phyloP scores from a whole-genome alignment of 2,888 invertebrate species.

The Gisinianus flammeolus region DNA sequence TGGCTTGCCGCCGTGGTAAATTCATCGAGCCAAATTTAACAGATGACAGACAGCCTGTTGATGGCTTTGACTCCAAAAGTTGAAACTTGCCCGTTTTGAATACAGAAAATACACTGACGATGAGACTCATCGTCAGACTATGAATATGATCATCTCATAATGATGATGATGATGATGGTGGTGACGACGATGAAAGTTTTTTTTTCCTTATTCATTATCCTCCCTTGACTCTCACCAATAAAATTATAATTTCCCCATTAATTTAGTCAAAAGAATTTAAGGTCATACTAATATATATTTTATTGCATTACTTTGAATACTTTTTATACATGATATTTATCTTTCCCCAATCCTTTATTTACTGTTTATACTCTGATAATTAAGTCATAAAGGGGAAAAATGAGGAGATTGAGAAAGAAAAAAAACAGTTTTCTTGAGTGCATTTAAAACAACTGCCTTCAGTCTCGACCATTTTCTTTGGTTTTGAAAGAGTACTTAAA shows the following conservation, averaged over 20 bases:
- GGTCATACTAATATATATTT: background rate
- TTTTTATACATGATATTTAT: background rate
- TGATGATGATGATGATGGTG: too few relatives aligned
- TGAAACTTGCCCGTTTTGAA: background rate
- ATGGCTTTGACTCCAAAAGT: conserved; percentile 21
- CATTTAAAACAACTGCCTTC: background rate
- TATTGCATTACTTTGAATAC: background rate
- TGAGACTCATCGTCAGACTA: background rate
- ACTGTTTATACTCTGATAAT: background rate
- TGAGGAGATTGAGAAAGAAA: background rate
- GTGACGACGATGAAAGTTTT: background rate
- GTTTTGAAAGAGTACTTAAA: background rate
- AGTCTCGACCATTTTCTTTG: background rate
- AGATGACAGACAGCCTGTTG: conserved; percentile 37
- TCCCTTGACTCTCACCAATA: background rate
- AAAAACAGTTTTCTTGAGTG: background rate
- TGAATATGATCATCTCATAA: too few relatives aligned
- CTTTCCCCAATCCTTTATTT: background rate
- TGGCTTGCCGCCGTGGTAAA: conserved; percentile 36
- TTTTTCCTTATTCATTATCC: background rate
- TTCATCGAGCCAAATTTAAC: conserved; percentile 35
- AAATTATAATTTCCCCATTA: conserved; percentile 27
- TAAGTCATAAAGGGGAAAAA: conserved; percentile 1
- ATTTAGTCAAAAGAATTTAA: conserved; percentile 24
- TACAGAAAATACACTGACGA: background rate